Base-by-base conservation (phyloP, 2,888 invertebrate genomes). In the Neelides folsomi region DNA sequence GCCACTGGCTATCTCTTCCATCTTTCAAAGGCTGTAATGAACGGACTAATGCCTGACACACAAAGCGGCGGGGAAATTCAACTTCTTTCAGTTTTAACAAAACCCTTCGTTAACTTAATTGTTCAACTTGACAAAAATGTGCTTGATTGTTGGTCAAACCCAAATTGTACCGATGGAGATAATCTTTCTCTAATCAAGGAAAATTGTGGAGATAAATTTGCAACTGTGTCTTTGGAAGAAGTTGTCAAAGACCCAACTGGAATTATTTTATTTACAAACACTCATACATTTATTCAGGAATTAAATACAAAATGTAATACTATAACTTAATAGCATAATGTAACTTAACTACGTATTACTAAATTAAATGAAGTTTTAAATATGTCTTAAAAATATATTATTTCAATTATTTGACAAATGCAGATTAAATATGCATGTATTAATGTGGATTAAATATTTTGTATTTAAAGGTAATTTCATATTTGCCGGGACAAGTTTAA, bases 71-170 rank as follows among this genome's bases (percentile, higher is more conserved):
- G 58, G n/a, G 59, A 66, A 35, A 64, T 68, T 35, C 68, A 72
- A 48, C 61, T 73, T 45, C 63, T 74, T 42, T 69, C 69, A 44
- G 67, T 65, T 6, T 56, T 74, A 20, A 74, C 73, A 3, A 69
- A 71, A 53, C 73, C 73, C 0, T 67, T 74, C 54, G 71, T 72
- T 1, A 66, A 68, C 10, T 62, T 67, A 12, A 68, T 75, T 49
- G 67, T 74, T 44, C 68, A 69, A 65, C 66, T 71, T 41, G 58
- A 62, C 46, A 67, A 69, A 53, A 58, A 65, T 35, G 69, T 72
- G 8, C 63, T 73, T 46, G 67, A 66, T 9, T 67, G 64, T 9
- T 68, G 72, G 58, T 70, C 72, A 2, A 60, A 65, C 12, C 67
- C 67, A 9, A 66, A 69, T 44, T 67, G 68, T 44, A 63, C 66